phyloP scores from a whole-genome alignment of 1,140 invertebrate genomes.

The Charaxes varanes region DNA sequence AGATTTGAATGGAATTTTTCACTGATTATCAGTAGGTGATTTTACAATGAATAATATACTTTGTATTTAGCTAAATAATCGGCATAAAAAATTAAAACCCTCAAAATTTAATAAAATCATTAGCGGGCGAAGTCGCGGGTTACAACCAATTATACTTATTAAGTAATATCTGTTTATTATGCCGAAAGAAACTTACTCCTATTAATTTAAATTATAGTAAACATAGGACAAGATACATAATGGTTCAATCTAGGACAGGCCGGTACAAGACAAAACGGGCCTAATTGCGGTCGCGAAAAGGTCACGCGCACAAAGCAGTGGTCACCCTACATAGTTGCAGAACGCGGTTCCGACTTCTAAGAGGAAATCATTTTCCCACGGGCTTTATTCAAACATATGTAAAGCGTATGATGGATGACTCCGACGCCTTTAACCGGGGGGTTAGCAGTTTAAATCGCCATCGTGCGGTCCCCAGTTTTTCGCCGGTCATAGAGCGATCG shows the following conservation, averaged over 20 bases:
- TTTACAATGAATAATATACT: too few relatives aligned
- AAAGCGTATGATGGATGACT: conserved; percentile 73
- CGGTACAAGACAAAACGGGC: conserved; percentile 7
- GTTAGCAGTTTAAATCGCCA: conserved; percentile 67
- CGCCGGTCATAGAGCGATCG: conserved; percentile 57
- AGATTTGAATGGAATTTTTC: too few relatives aligned
- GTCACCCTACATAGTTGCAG: conserved; percentile 43
- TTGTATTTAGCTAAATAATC: too few relatives aligned
- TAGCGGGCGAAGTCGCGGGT: too few relatives aligned
- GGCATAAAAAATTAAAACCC: too few relatives aligned
- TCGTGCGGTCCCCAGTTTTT: conserved; percentile 61
- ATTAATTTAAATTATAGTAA: too few relatives aligned
- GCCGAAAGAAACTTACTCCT: too few relatives aligned
- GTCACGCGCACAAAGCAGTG: conserved; percentile 20
- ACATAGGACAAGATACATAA: too few relatives aligned
- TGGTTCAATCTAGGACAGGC: conserved; percentile 1
- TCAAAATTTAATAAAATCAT: too few relatives aligned
- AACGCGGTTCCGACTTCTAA: conserved; percentile 62
- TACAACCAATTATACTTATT: too few relatives aligned
- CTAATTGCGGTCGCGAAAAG: conserved; percentile 18
- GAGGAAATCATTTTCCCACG: conserved; percentile 74
- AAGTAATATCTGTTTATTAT: too few relatives aligned
- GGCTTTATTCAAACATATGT: conserved; percentile 74
- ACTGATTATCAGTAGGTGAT: too few relatives aligned
- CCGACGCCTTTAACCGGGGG: conserved; percentile 46